Conservation (phyloP, 1,140 invertebrate genomes). For the Leptinotarsa texana region DNA sequence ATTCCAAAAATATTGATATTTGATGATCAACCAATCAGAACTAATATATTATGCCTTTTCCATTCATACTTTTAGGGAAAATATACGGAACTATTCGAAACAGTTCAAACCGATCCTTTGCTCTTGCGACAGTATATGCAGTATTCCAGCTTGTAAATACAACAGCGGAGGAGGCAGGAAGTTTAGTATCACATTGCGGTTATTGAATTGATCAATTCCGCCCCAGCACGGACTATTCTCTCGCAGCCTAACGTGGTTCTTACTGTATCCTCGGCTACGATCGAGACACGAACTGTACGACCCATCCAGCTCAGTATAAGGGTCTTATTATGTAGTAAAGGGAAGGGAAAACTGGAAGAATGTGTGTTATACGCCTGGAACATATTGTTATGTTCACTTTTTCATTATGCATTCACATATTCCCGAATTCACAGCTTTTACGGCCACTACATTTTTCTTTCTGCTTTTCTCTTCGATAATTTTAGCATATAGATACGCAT, state of each 20-base stretch:
- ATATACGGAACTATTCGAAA: too few species aligned
- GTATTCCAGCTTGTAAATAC: slow-evolving; percentile 46
- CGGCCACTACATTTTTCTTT: slow-evolving; percentile 1
- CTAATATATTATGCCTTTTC: too few species aligned
- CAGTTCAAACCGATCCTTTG: too few species aligned
- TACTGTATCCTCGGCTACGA: slow-evolving; percentile 32
- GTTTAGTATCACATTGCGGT: slow-evolving; percentile 54
- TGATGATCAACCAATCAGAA: too few species aligned
- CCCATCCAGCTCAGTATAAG: slow-evolving; percentile 47
- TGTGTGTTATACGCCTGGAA: slow-evolving; percentile 50
- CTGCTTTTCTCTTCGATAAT: slow-evolving; percentile 15
- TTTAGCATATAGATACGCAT: slow-evolving; percentile 6
- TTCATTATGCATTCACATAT: slow-evolving; percentile 52
- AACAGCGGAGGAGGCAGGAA: slow-evolving; percentile 51
- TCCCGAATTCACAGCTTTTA: slow-evolving; percentile 34
- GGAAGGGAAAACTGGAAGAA: slow-evolving; percentile 50
- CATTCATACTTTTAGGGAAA: too few species aligned
- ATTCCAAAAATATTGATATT: too few species aligned
- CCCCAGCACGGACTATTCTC: slow-evolving; percentile 51
- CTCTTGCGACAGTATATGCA: slow-evolving; percentile 2
- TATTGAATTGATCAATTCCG: slow-evolving; percentile 57
- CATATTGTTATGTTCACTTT: slow-evolving; percentile 54
- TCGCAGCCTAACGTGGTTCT: slow-evolving; percentile 40
- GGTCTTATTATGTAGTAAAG: slow-evolving; percentile 54
- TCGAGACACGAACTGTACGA: slow-evolving; percentile 34